A percentile compares a stretch with the other conserved stretches of the same genome.
These are phyloP conservation scores for Drosophila rubida DNA, from an alignment of 2,888 invertebrate species.

Conservation along the genomic window DNA sequence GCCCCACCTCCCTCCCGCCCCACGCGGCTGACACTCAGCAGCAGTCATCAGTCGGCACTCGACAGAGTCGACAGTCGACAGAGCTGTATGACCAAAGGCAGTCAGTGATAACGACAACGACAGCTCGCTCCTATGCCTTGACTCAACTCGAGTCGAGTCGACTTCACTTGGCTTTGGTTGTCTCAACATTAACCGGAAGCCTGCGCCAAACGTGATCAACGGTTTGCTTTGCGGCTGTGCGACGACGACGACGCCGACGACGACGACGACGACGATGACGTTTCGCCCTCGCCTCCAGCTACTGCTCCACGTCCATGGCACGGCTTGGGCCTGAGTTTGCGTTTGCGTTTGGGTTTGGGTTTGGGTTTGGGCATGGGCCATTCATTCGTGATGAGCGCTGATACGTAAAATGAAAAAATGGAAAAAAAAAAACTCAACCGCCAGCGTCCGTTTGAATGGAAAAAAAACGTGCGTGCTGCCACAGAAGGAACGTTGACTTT, in stretches of 20 bases:
- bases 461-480: slow-evolving; percentile 83
- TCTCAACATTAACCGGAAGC: slow-evolving; percentile 82
- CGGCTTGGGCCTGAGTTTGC: slow-evolving; percentile 6
- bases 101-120: slow-evolving; percentile 57
- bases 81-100: slow-evolving; percentile 62
- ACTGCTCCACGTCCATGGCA: slow-evolving; percentile 60
- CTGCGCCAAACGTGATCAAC: slow-evolving; percentile 84
- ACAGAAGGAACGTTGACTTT: slow-evolving; percentile 84
- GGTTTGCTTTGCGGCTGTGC: slow-evolving; percentile 81
- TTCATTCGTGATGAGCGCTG: slow-evolving; percentile 80
- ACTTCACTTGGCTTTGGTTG: slow-evolving; percentile 53
- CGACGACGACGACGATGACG: slow-evolving; percentile 8
- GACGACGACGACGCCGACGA: slow-evolving; percentile 22
- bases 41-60: slow-evolving; percentile 37
- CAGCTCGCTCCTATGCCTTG: slow-evolving; percentile 44
- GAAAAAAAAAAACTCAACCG: slow-evolving; percentile 39
- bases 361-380: slow-evolving; percentile 59
- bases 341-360: slow-evolving; percentile 14
- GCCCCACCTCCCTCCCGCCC: slow-evolving; percentile 16
- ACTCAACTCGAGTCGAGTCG: slow-evolving; percentile 13
- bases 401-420: slow-evolving; percentile 67
- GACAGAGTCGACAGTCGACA: slow-evolving; percentile 27
- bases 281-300: slow-evolving; percentile 50
- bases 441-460: slow-evolving; percentile 49
- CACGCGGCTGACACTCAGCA: slow-evolving; percentile 20